Percentiles rank a stretch among this genome's conserved stretches.
These are phyloP conservation scores for Rutilus rutilus DNA, from an alignment of 2,113 vertebrate species.

Conservation along the genomic window DNA sequence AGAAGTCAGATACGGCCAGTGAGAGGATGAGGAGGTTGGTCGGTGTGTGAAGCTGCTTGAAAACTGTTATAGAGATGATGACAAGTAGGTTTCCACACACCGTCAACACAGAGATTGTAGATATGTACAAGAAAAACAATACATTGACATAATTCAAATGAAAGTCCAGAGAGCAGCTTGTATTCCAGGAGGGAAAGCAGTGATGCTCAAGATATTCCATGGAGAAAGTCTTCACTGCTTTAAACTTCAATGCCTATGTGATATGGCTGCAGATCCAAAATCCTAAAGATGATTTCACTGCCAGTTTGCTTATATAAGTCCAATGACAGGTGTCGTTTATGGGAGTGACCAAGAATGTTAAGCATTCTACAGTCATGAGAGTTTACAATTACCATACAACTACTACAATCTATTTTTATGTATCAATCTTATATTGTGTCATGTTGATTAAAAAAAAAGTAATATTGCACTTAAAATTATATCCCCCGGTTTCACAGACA, in stretches of 20 bases:
- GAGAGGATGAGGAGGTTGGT: slow-evolving; percentile 59
- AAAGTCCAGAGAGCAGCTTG: slow-evolving; percentile 17
- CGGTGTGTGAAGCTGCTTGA: slow-evolving; percentile 56
- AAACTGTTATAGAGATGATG: slow-evolving; percentile 49
- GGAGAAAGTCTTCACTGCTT: background rate
- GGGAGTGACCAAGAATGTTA: background rate
- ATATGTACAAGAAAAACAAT: slow-evolving; percentile 56
- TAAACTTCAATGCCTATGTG: background rate
- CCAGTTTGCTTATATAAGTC: background rate
- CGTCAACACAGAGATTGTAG: slow-evolving; percentile 54
- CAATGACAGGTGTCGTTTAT: background rate
- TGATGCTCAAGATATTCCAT: slow-evolving; percentile 1
- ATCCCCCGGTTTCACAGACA: too few species aligned
- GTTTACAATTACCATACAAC: background rate
- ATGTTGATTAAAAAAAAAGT: background rate
- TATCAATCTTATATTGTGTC: background rate
- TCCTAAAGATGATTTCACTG: background rate
- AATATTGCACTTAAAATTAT: too few species aligned
- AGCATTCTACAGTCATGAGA: background rate
- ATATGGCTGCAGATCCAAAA: background rate
- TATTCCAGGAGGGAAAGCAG: background rate
- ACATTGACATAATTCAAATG: slow-evolving; percentile 1
- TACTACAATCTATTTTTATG: background rate
- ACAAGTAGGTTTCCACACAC: slow-evolving; percentile 58
- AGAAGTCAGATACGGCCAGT: slow-evolving; percentile 54